Base-by-base conservation (phyloP, 1,140 invertebrate species). In the Eueides isabella region DNA sequence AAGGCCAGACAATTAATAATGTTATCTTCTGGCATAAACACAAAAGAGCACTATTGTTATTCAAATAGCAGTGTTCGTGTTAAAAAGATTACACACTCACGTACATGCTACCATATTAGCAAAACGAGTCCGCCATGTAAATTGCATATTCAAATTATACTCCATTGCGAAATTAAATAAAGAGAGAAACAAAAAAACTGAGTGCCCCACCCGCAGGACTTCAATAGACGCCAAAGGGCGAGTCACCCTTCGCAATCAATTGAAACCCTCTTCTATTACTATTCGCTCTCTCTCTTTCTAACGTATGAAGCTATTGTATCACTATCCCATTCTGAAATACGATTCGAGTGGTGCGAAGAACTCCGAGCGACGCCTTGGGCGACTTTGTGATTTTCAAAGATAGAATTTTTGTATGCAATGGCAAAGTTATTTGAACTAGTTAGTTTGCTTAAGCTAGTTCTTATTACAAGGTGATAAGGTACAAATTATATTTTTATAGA, bases 161-260 rank as follows among this genome's bases (percentile, higher is more conserved):
- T 78, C 90, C 90, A 90, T 92, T 79, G 86, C 88, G 78, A 89
- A 90, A 92, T 90, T 90, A 89, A 92, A 92, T 90, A 91, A 83
- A 85, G 88, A 90, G 89, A 85, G 87, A 90, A 90, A 90, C 85
- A 90, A 92, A 91, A 89, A 90, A 89, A 88, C 80, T 78, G 76
- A 33, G 23, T 77, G 76, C 87, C 85, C 88, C 86, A 85, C 88
- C 90, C 87, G 82, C 78, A 72, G 81, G 81, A 80, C 76, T 81
- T 85, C 79, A 80, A 85, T 86, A 85, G 76, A 85, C 76, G 77
- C 74, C 78, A 74, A 79, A 88, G 88, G 87, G 90, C 82, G 85
- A 81, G 69, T 80, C 86, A 90, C 89, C 88, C 89, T 88, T 80
- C 80, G 77, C 77, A 87, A 88, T 89, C 86, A 89, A 91, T 89